Evolutionary conservation across 2,888 invertebrate genomes (phyloP), one percentile per base, ranked within the genome.

Genomic region (Cantharis rufa): DNA sequence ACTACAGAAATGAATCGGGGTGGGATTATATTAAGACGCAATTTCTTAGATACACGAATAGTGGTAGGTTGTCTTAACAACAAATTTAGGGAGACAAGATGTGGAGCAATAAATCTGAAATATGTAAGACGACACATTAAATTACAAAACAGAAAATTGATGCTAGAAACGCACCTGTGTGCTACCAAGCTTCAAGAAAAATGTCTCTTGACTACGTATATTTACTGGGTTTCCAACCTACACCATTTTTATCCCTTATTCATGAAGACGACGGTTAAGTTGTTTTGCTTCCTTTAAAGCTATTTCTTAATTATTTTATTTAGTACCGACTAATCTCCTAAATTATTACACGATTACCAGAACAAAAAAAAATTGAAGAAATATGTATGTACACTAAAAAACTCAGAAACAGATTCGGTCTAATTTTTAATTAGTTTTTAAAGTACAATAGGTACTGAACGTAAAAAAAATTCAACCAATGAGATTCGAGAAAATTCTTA

Each of bases 121-220:
- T 85, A 84, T 84, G 84, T 84, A 84, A 84, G 84, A 82, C 84
- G 84, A 82, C 82, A 82, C 84, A 83, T 84, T 85, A 85, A 85
- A 85, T 85, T 84, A 84, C 82, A 75, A 79, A 81, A 75, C 74
- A 71, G 77, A 79, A 84, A 84, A 84, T 84, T 84, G 84, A 84
- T 84, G 83, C 81, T 78, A 80, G 79, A 76, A 79, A 81, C 81
- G 81, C 83, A 84, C 84, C 79, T 73, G 77, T 79, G 76, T 69
- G 75, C 74, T 71, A 62, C 21, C 63, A 15, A 62, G 62, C 63
- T 16, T 68, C 73, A 48, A 48, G 74, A 74, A 77, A 77, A 77
- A 77, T 77, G 77, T 77, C 74, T 74, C 77, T 72, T 21, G 63
- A 68, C 71, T 63, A 71, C 69, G 69, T 77, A 74, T 77, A 77